phyloP scores from a whole-genome alignment of 2,113 vertebrate genomes.

The Macquaria australasica region DNA sequence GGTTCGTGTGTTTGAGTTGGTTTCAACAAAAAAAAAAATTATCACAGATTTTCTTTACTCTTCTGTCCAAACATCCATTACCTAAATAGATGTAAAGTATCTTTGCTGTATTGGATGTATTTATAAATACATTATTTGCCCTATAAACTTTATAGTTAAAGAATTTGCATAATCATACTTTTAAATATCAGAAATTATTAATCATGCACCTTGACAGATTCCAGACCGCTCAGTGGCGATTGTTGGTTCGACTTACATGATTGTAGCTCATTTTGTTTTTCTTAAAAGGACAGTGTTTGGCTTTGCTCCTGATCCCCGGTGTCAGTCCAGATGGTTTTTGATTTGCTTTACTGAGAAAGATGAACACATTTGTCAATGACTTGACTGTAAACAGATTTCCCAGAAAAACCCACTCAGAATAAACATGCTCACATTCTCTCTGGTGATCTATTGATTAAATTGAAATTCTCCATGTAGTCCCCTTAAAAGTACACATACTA shows the following conservation, averaged over 20 bases:
- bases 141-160: background rate
- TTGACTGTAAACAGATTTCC: background rate
- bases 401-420: background rate
- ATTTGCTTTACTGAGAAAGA: background rate
- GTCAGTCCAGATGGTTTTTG: background rate
- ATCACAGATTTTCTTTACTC: background rate
- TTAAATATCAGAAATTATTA: background rate
- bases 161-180: background rate
- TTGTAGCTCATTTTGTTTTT: background rate
- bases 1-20: background rate
- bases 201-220: background rate
- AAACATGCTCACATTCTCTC: background rate
- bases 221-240: background rate
- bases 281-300: background rate
- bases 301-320: background rate
- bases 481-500: background rate
- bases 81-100: background rate
- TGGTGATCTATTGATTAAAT: background rate
- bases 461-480: slow-evolving; percentile 2
- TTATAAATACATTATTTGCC: background rate
- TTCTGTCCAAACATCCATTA: background rate
- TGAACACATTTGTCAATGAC: background rate
- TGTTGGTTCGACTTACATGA: background rate
- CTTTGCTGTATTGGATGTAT: no score
- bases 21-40: background rate